phyloP scores from a whole-genome alignment of 2,888 invertebrate genomes.

The Drosophila paramelanica region DNA sequence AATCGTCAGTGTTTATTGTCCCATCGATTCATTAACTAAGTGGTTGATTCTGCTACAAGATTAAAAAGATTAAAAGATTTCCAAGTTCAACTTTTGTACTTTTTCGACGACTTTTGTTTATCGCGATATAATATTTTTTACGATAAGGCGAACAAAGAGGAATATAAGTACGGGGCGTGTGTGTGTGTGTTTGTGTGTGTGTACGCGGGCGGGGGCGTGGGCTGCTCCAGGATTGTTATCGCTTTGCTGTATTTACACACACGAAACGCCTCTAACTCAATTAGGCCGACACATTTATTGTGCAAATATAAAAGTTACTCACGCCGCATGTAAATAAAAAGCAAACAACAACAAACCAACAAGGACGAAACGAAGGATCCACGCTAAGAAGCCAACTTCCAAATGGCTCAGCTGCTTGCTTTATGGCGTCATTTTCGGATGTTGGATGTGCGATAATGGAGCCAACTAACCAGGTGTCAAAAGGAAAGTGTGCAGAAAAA shows the following conservation, averaged over 20 bases:
- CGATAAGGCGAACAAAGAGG: conserved; percentile 29
- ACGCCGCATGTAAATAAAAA: conserved; percentile 55
- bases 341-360: conserved; percentile 28
- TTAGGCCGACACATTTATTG: conserved; percentile 57
- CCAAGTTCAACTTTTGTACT: conserved; percentile 23
- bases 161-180: conserved; percentile 3
- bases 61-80: neutral
- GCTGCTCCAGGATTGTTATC: conserved; percentile 40
- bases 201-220: neutral
- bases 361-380: conserved; percentile 18
- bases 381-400: conserved; percentile 8
- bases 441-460: conserved; percentile 26
- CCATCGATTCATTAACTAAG: no score
- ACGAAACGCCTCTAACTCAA: conserved; percentile 56
- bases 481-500: conserved; percentile 1
- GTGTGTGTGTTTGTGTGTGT: conserved; percentile 4
- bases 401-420: conserved; percentile 8
- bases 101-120: conserved; percentile 10
- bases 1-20: no score
- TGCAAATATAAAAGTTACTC: conserved; percentile 60
- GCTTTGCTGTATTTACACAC: conserved; percentile 54
- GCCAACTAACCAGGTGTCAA: no score
- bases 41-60: no score
- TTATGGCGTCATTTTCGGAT: conserved; percentile 34
- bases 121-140: conserved; percentile 18